A percentile compares a stretch with the other conserved stretches of the same genome.
These are phyloP conservation scores for Scaptomyza caliginosa DNA, from an alignment of 2,888 invertebrate species.

Conservation along the genomic window DNA sequence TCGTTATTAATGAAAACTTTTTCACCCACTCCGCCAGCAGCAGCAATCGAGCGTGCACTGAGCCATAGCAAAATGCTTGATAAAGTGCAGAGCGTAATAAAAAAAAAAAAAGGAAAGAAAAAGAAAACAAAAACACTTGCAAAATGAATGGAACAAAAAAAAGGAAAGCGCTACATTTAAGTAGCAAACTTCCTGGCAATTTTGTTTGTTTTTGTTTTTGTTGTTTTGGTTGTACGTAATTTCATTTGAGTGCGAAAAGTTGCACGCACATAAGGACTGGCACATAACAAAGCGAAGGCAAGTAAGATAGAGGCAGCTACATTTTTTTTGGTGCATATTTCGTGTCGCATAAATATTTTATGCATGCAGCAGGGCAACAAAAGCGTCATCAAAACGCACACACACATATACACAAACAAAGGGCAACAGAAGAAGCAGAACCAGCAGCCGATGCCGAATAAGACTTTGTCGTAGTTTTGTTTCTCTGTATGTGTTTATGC, in stretches of 20 bases:
- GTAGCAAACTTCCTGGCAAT: slow-evolving; percentile 63
- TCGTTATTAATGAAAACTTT: slow-evolving; percentile 84
- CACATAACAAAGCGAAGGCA: background rate
- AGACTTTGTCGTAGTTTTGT: slow-evolving; percentile 41
- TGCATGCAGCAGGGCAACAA: slow-evolving; percentile 72
- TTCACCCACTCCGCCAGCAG: slow-evolving; percentile 29
- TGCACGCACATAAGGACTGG: slow-evolving; percentile 63
- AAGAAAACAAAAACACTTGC: slow-evolving; percentile 13
- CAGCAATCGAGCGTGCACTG: slow-evolving; percentile 77
- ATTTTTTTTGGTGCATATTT: slow-evolving; percentile 75
- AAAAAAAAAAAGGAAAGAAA: slow-evolving; percentile 21
- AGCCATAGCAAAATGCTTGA: slow-evolving; percentile 81
- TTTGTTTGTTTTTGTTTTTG: slow-evolving; percentile 26
- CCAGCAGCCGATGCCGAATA: too few relatives aligned
- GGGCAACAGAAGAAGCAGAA: slow-evolving; percentile 28
- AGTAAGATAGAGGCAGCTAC: slow-evolving; percentile 2
- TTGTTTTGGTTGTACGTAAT: slow-evolving; percentile 70
- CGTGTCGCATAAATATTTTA: slow-evolving; percentile 74
- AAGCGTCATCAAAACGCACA: slow-evolving; percentile 68
- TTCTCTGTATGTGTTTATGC: slow-evolving; percentile 18
- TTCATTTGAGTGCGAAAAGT: slow-evolving; percentile 80
- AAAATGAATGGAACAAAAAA: slow-evolving; percentile 26
- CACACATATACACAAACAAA: slow-evolving; percentile 27
- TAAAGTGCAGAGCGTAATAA: slow-evolving; percentile 76
- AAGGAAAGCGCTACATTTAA: slow-evolving; percentile 70